Percentiles rank a stretch among this genome's conserved stretches.
phyloP scores from a whole-genome alignment of 2,888 invertebrate species.

The Seira musarum region DNA sequence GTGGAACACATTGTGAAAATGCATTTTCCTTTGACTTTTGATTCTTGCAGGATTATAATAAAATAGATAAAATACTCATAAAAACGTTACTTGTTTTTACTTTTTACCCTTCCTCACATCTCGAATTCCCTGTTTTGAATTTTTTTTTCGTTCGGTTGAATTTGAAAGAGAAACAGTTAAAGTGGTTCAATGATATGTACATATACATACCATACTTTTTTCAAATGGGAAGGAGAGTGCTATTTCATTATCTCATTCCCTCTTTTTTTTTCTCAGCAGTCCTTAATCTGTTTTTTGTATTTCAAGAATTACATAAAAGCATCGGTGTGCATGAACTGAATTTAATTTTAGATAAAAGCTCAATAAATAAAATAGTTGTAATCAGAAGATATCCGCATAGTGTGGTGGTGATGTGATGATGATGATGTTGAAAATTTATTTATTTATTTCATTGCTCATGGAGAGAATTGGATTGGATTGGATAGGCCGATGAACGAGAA shows the following conservation, averaged over 20 bases:
- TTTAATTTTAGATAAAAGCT: slow-evolving; percentile 58
- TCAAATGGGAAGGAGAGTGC: neutral
- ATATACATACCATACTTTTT: too few relatives aligned
- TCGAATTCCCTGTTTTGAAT: slow-evolving; percentile 1
- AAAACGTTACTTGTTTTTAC: slow-evolving; percentile 6
- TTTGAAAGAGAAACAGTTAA: neutral
- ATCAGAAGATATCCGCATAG: neutral
- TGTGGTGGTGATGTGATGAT: too few relatives aligned
- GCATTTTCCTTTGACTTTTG: too few relatives aligned
- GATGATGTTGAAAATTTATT: slow-evolving; percentile 11
- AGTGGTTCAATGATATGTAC: neutral
- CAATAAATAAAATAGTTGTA: slow-evolving; percentile 35
- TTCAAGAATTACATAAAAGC: slow-evolving; percentile 23
- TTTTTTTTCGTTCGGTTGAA: neutral
- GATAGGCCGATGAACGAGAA: neutral
- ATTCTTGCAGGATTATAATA: slow-evolving; percentile 15
- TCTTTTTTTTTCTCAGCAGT: neutral
- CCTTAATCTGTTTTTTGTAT: slow-evolving; percentile 8
- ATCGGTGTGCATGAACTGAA: slow-evolving; percentile 47
- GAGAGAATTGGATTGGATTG: too few relatives aligned
- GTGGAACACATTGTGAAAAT: too few relatives aligned
- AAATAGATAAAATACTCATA: slow-evolving; percentile 22
- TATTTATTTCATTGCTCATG: slow-evolving; percentile 6
- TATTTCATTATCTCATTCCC: slow-evolving; percentile 3
- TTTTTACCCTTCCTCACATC: neutral